Conservation (phyloP, 2,797 vertebrate genomes). For the Sebastiscus tertius region DNA sequence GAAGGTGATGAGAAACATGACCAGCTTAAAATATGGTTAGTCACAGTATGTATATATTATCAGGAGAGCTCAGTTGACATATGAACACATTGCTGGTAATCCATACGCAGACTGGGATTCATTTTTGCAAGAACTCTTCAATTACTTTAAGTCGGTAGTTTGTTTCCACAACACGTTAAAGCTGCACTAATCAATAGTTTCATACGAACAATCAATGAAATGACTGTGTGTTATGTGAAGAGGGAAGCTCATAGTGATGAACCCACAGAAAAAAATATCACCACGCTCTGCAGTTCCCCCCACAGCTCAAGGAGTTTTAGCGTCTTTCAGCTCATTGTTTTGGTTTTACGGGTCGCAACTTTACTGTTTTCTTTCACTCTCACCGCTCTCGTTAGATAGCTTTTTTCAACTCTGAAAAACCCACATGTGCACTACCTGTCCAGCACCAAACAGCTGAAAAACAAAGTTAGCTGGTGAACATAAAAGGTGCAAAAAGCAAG, state of each 20-base stretch:
- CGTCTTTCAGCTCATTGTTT: background rate
- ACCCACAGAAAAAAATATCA: background rate
- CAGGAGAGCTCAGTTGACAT: background rate
- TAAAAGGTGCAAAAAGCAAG: background rate
- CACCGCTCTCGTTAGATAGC: background rate
- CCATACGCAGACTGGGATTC: background rate
- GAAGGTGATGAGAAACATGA: constrained; percentile 10
- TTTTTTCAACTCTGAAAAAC: background rate
- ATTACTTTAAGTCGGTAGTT: background rate
- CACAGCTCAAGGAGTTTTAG: background rate
- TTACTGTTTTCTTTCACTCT: background rate
- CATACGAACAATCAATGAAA: background rate
- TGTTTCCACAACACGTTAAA: background rate
- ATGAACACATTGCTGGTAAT: background rate
- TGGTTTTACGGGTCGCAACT: rapidly evolving
- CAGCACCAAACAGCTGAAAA: too few species aligned
- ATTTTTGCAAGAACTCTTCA: background rate
- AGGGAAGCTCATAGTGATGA: background rate
- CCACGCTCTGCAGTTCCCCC: too few species aligned
- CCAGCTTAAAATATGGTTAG: background rate
- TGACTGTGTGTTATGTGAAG: background rate
- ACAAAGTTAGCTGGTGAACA: background rate
- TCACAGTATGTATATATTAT: background rate
- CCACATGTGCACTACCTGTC: background rate
- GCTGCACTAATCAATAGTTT: background rate